Conservation (phyloP, 2,888 invertebrate species). For the Omphaloscelis lunosa region DNA sequence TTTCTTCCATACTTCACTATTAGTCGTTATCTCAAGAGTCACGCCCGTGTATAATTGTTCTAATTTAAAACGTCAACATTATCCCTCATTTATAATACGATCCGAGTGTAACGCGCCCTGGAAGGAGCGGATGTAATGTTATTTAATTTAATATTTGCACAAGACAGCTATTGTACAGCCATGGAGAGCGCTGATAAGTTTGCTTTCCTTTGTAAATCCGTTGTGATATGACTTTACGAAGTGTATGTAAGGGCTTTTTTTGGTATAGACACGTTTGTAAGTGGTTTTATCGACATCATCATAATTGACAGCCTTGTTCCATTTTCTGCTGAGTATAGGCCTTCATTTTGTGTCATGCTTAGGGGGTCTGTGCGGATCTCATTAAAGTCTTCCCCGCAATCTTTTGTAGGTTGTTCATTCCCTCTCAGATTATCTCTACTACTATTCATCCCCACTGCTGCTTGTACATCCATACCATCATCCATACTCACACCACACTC, state of each 20-base stretch:
- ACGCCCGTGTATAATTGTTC: background rate
- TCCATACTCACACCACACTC: too few relatives aligned
- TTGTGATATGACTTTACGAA: background rate
- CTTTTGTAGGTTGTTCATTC: too few relatives aligned
- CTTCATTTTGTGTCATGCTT: too few relatives aligned
- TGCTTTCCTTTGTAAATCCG: background rate
- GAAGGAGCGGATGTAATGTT: background rate
- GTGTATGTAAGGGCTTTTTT: background rate
- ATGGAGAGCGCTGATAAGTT: background rate
- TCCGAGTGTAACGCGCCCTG: background rate
- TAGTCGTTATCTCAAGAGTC: background rate
- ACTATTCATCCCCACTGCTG: too few relatives aligned
- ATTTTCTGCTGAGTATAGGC: background rate
- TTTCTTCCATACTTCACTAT: background rate
- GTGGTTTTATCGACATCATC: too few relatives aligned
- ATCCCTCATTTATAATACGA: background rate
- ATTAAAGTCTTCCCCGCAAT: too few relatives aligned
- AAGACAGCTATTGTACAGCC: background rate
- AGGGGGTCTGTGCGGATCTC: too few relatives aligned
- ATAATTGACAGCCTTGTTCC: background rate
- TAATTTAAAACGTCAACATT: background rate
- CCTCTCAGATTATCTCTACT: too few relatives aligned
- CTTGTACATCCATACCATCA: too few relatives aligned
- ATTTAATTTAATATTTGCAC: constrained; percentile 2
- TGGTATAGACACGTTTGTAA: background rate